Conservation (phyloP, 2,113 vertebrate genomes). For the Mus pahari region DNA sequence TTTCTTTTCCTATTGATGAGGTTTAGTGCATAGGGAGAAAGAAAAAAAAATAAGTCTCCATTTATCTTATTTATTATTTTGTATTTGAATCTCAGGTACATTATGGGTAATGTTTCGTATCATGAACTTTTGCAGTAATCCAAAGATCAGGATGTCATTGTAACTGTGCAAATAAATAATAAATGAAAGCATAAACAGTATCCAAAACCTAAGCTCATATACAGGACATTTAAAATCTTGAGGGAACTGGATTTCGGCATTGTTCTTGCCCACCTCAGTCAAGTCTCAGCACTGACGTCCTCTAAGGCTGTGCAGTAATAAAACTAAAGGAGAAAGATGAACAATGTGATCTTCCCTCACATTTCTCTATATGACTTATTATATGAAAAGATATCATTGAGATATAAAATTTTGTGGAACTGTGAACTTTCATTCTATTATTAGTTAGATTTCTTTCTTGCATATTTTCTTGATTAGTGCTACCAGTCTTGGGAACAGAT, state of each 20-base stretch:
- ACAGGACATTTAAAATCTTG: conserved; percentile 37
- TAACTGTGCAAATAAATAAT: neutral
- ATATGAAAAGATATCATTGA: neutral
- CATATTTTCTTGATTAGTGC: neutral
- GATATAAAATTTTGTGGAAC: neutral
- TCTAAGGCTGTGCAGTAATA: neutral
- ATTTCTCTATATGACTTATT: neutral
- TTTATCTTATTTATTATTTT: conserved; percentile 63
- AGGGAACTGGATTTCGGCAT: conserved; percentile 9
- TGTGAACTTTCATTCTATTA: neutral
- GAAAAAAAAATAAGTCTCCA: neutral
- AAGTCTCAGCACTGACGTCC: conserved; percentile 10
- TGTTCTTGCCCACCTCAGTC: neutral
- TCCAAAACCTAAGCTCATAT: neutral
- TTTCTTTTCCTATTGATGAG: neutral
- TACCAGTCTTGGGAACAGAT: neutral
- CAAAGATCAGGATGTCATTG: neutral
- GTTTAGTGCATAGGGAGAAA: conserved; percentile 14
- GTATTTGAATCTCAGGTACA: conserved; percentile 37
- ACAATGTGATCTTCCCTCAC: neutral
- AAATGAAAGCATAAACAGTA: neutral
- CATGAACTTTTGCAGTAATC: conserved; percentile 24
- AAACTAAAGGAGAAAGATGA: neutral
- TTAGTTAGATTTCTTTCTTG: neutral
- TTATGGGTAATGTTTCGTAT: conserved; percentile 40